Conservation (phyloP, 2,797 vertebrate genomes). For the Crenuchus spilurus region DNA sequence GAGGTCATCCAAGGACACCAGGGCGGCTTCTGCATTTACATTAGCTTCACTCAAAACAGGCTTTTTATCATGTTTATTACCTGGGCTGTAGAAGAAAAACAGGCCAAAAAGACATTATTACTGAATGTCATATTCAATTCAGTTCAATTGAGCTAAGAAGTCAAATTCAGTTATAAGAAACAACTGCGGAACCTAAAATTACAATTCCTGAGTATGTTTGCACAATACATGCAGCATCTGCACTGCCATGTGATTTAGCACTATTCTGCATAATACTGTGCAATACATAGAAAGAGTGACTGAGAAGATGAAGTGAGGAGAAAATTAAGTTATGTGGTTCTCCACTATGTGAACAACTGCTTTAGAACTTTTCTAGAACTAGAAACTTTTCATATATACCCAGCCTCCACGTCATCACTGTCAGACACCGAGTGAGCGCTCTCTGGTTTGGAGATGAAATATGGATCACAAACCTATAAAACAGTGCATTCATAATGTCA, state of each 20-base stretch:
- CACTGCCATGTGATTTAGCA: too few relatives aligned
- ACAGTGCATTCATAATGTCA: background rate
- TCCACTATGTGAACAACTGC: background rate
- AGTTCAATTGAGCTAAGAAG: background rate
- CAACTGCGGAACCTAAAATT: too few relatives aligned
- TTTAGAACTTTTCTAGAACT: too few relatives aligned
- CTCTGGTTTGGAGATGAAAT: background rate
- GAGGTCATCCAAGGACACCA: conserved; percentile 35
- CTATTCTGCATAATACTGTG: too few relatives aligned
- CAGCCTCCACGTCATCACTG: background rate
- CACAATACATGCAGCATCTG: too few relatives aligned
- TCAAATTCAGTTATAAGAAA: background rate
- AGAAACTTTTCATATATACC: conserved; percentile 16
- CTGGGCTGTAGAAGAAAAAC: conserved; percentile 6
- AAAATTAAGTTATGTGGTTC: too few relatives aligned
- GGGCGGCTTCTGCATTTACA: background rate
- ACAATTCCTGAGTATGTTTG: too few relatives aligned
- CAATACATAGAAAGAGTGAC: too few relatives aligned
- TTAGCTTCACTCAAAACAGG: conserved; percentile 1
- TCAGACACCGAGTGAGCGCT: conserved; percentile 3
- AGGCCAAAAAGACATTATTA: background rate
- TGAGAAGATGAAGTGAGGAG: too few relatives aligned
- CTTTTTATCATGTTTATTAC: conserved; percentile 3
- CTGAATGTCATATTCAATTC: background rate
- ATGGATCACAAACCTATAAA: conserved; percentile 34